Evolutionary conservation across 53 echinoderm and acorn worm species (phyloP).

Genomic region (Zoroaster sp.): DNA sequence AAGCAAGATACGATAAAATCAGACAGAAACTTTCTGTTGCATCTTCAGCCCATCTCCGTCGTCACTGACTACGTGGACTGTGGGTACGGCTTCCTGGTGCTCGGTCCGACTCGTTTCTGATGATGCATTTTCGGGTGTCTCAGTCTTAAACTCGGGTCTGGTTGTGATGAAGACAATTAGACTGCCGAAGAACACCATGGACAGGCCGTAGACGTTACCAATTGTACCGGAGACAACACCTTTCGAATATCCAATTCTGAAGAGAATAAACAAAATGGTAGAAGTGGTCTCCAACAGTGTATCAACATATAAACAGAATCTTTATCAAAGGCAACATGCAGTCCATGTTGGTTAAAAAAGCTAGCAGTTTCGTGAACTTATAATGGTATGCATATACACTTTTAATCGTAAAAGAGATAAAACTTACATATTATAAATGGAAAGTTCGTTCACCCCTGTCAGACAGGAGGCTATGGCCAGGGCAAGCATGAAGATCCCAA

Average conservation of each 20-base stretch:
- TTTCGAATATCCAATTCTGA: background rate
- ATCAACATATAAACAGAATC: background rate
- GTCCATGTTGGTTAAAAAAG: background rate
- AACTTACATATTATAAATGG: slow-evolving; percentile 68
- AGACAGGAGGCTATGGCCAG: slow-evolving; percentile 71
- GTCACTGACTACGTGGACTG: background rate
- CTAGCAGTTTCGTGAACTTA: too few relatives aligned
- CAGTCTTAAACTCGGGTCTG: slow-evolving; percentile 6
- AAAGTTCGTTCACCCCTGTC: slow-evolving; percentile 75
- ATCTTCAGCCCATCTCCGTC: slow-evolving; percentile 24
- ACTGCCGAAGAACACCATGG: slow-evolving; percentile 27
- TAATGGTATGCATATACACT: too few relatives aligned
- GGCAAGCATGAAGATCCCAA: slow-evolving; percentile 72
- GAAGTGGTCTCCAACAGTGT: too few relatives aligned
- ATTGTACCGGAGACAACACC: slow-evolving; percentile 10
- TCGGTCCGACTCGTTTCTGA: background rate
- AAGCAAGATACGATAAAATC: too few relatives aligned
- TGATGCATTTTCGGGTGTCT: background rate
- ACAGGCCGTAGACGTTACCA: slow-evolving; percentile 36
- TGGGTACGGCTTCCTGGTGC: background rate
- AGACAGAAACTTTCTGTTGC: background rate
- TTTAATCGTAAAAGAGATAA: too few relatives aligned
- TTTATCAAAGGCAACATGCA: background rate
- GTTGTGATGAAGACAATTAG: slow-evolving; percentile 14
- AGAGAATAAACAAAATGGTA: background rate